phyloP scores from a whole-genome alignment of 2,797 vertebrate genomes.

The Phalanger gymnotis region DNA sequence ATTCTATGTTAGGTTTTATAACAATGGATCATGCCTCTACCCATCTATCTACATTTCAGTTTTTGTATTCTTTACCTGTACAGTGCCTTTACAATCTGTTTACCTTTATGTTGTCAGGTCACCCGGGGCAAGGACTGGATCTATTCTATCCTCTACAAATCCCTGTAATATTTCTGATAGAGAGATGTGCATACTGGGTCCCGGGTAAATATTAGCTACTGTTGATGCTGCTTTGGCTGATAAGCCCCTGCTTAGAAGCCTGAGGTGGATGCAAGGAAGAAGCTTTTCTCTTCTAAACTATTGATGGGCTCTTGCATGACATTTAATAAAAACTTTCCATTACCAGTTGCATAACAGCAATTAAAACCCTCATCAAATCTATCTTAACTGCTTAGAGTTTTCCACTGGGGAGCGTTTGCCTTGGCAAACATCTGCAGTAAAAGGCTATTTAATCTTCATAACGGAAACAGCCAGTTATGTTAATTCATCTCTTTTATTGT shows the following conservation, averaged over 20 bases:
- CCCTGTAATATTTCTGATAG: constrained; percentile 57
- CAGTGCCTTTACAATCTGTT: constrained; percentile 33
- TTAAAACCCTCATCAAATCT: constrained; percentile 87
- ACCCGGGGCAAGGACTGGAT: constrained; percentile 31
- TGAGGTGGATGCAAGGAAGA: constrained; percentile 58
- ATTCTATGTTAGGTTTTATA: background rate
- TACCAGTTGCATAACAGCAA: constrained; percentile 84
- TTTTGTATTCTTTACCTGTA: constrained; percentile 40
- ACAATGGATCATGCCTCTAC: background rate
- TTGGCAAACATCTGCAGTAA: constrained; percentile 86
- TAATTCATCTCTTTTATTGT: constrained; percentile 83
- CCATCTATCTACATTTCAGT: constrained; percentile 27
- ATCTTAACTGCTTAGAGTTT: constrained; percentile 84
- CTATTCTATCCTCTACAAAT: constrained; percentile 46
- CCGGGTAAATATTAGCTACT: constrained; percentile 77
- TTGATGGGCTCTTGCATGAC: constrained; percentile 73
- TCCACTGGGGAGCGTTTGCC: constrained; percentile 85
- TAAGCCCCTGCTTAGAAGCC: constrained; percentile 69
- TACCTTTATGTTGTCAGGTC: constrained; percentile 59
- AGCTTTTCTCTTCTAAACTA: constrained; percentile 72
- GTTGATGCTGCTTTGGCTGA: constrained; percentile 64
- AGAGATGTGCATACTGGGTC: constrained; percentile 54
- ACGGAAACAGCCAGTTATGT: constrained; percentile 84
- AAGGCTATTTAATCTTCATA: constrained; percentile 85
- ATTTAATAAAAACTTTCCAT: constrained; percentile 84